phyloP scores from a whole-genome alignment of 2,797 vertebrate genomes.

The Merluccius polli region DNA sequence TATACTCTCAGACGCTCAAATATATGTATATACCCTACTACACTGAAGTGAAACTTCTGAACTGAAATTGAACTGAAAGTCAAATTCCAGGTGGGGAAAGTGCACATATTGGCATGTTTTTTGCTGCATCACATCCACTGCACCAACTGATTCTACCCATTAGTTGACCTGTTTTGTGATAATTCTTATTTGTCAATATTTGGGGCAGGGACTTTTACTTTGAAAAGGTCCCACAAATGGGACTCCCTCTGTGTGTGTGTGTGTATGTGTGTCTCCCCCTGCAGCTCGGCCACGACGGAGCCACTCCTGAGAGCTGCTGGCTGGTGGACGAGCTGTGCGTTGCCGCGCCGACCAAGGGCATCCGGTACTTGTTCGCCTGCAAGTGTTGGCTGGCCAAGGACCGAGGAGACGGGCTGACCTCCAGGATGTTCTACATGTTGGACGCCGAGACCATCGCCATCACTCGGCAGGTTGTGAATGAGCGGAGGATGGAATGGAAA shows the following conservation, averaged over 20 bases:
- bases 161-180: too few species aligned
- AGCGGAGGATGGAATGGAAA: not conserved
- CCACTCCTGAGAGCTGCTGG: constrained; percentile 97
- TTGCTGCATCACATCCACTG: not conserved
- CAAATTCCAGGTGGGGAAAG: too few species aligned
- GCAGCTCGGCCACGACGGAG: constrained; percentile 92
- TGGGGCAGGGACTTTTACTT: not conserved
- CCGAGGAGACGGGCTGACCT: constrained; percentile 88
- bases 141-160: not conserved
- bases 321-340: constrained; percentile 87
- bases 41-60: too few species aligned
- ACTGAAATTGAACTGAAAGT: too few species aligned
- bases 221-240: not conserved
- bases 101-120: not conserved
- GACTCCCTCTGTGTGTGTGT: constrained; percentile 42
- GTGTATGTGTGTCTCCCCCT: too few species aligned
- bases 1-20: too few species aligned
- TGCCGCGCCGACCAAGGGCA: constrained; percentile 87
- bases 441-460: constrained; percentile 85
- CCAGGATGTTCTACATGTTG: constrained; percentile 85
- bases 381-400: constrained; percentile 98
- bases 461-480: constrained; percentile 78
- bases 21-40: not conserved
- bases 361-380: constrained; percentile 86
- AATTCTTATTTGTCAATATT: too few species aligned